Evolutionary conservation across 2,113 vertebrate species (phyloP).

Genomic region (Anser brachyrhynchus): DNA sequence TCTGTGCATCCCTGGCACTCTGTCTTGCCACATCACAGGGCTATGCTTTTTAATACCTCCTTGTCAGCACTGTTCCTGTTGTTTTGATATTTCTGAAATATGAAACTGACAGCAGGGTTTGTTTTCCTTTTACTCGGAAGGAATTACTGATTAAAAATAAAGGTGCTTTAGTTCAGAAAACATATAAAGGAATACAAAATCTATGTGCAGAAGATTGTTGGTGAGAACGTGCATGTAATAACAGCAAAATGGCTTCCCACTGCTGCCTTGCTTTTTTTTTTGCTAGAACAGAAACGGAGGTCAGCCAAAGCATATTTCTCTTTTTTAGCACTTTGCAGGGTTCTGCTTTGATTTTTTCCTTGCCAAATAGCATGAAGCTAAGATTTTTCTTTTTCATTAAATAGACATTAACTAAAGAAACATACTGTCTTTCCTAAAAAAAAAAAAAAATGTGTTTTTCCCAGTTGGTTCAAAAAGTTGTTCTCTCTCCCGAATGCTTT

Average conservation of each 20-base stretch:
- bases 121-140: not conserved
- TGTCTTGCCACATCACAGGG: not conserved
- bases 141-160: not conserved
- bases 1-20: not conserved
- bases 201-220: not conserved
- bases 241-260: not conserved
- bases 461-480: not conserved
- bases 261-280: not conserved
- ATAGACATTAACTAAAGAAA: not conserved
- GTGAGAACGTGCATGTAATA: not conserved
- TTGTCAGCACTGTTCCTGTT: not conserved
- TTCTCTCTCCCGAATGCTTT: not conserved
- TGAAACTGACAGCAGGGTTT: not conserved
- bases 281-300: not conserved
- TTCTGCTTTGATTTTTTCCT: not conserved
- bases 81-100: not conserved
- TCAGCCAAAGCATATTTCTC: not conserved
- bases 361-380: not conserved
- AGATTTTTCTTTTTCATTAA: not conserved
- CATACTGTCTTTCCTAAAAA: not conserved
- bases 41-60: rapidly evolving
- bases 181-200: not conserved
- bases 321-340: not conserved
- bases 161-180: not conserved
- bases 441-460: not conserved